Base-by-base conservation (phyloP, 2,113 vertebrate species). In the Spea bombifrons region DNA sequence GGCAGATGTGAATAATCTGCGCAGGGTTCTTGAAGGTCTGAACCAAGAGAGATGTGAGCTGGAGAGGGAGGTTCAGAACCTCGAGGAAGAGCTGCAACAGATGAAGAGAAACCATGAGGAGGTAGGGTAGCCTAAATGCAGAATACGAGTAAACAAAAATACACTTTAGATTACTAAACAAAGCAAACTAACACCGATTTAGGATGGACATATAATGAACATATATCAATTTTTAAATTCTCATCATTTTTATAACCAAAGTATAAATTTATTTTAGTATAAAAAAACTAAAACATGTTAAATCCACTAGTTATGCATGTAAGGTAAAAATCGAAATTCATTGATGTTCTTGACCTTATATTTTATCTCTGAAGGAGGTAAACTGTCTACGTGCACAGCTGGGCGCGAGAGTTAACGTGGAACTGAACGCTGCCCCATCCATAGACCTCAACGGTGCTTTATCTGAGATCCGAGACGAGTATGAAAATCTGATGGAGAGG, bases 31-130 rank as follows among this genome's bases (percentile, higher is more conserved):
- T 4, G 80, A 83, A 9, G 76, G 74, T 15, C 55, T 81, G 13
- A 83, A 71, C 45, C 12, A 46, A 46, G 71, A 72, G 0, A 78
- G 7, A 12, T 73, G 71, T 44, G 75, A 75, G 6, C 66, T 83
- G 46, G 71, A 82, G n/a, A 72, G n/a, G 45, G 15, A 83, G 57
- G 75, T 83, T 53, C 92, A 94, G 81, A 0, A 86, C 70, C 87
- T 94, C 67, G 91, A 92, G 83, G 92, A 94, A 82, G 93, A 94
- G 81, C 89, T 94, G 30, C 92, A 93, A 83, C 91, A 92, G 83
- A 91, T 94, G 47, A 93, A 93, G 87, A 94, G 92, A 86, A 94
- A 94, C 84, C 93, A 94, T 8, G 92, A 91, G 46, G 89, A 92
- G 16, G 93, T 94, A 73, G 88, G 57, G 9, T 17, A 30, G 30